These are phyloP conservation scores for Bombus pyrosoma DNA, from an alignment of 1,140 invertebrate genomes.

Conservation along the genomic window DNA sequence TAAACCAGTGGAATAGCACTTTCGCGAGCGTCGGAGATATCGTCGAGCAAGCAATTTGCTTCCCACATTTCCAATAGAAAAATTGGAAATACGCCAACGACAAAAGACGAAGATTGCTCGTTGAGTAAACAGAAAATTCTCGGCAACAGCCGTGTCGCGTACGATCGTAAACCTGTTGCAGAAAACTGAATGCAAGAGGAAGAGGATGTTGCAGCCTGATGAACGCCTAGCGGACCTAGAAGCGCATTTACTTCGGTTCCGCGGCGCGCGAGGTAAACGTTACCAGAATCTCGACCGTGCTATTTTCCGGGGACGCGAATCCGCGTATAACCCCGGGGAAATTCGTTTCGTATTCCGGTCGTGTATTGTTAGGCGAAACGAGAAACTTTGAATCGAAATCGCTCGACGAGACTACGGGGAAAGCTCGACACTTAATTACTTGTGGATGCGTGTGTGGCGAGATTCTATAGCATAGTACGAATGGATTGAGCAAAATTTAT, in stretches of 20 bases:
- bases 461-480: too few relatives aligned
- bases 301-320: conserved; percentile 32
- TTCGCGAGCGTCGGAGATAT: not conserved
- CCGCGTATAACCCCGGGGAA: conserved; percentile 15
- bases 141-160: not conserved
- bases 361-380: conserved; percentile 5
- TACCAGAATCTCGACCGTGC: conserved; percentile 5
- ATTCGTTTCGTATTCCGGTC: conserved; percentile 34
- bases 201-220: conserved; percentile 11
- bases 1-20: conserved; percentile 3
- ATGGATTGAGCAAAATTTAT: not conserved
- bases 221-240: conserved; percentile 39
- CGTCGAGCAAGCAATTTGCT: not conserved
- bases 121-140: conserved; percentile 13
- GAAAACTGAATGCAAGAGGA: not conserved
- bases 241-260: conserved; percentile 17
- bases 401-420: not conserved
- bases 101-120: not conserved
- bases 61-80: not conserved
- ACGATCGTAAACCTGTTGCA: conserved; percentile 51
- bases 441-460: not conserved
- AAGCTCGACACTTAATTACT: conserved; percentile 32
- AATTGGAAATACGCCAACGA: not conserved
- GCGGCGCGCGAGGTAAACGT: conserved; percentile 19
- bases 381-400: conserved; percentile 25